Base-by-base conservation (phyloP, 2,797 vertebrate genomes). In the Spheniscus humboldti region DNA sequence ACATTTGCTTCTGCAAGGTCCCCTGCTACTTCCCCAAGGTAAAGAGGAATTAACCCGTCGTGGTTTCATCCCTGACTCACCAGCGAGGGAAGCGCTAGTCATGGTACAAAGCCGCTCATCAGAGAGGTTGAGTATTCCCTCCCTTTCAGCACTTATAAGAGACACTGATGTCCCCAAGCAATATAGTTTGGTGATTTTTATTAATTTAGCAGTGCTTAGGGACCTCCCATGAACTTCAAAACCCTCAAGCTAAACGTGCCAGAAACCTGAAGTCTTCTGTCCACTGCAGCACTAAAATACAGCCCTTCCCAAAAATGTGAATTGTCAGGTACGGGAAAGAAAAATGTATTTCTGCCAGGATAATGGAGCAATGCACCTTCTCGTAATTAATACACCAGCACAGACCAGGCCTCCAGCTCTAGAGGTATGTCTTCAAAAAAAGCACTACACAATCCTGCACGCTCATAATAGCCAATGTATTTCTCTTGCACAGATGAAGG, bases 61-160 rank as follows among this genome's bases (percentile, higher is more conserved):
- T 27, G 45, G 75, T 75, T 88, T 83, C 71, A 81, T 41, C 62
- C 78, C 85, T 91, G 75, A 90, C 64, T 94, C 87, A 86, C 28
- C 87, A 71, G 39, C 0, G 0, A 93, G 71, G 25, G 52, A 66
- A 67, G 45, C 6, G 2, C 48, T 41, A 47, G 41, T 79, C n/a
- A 1, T 4, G 9, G 35, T 52, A 62, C 57, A 72, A 56, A 78
- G 43, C 80, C 14, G 2, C 52, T 52, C 62, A 18, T 13, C 8
- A 18, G 18, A 76, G 31, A 56, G 55, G 9, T 9, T 72, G 20
- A 90, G 14, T 16, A 24, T 24, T 74, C 30, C 47, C 41, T 74
- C 25, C 41, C 37, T 76, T 85, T 33, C 57, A 53, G 28, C 37
- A 33, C 50, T 50, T 25, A 12, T 18, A 45, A 30, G 45, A 66